Percentiles rank a stretch among this genome's conserved stretches.
phyloP scores from a whole-genome alignment of 2,797 vertebrate genomes.

The Cuculus canorus region DNA sequence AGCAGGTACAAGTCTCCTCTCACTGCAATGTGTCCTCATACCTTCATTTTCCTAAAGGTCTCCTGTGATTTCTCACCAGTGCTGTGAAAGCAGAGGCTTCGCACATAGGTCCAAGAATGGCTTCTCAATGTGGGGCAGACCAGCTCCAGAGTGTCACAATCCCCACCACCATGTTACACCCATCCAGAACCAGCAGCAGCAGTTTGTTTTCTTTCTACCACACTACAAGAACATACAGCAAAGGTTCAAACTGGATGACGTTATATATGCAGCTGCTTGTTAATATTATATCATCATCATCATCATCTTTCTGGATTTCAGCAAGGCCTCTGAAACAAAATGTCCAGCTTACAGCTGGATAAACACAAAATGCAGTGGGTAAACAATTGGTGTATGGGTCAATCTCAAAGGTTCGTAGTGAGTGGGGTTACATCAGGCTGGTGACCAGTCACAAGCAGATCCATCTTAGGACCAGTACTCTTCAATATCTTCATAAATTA shows the following conservation, averaged over 20 bases:
- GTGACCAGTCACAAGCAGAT: too few species aligned
- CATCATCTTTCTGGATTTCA: too few species aligned
- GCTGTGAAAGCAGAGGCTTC: rapidly evolving
- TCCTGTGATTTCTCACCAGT: neutral
- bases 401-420: too few species aligned
- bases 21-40: rapidly evolving
- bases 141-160: rapidly evolving
- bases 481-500: too few species aligned
- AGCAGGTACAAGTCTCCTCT: neutral
- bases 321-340: too few species aligned
- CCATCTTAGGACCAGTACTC: too few species aligned
- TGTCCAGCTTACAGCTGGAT: too few species aligned
- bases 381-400: too few species aligned
- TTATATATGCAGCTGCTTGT: neutral
- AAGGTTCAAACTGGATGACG: neutral
- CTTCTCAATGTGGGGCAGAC: rapidly evolving
- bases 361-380: too few species aligned
- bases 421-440: too few species aligned
- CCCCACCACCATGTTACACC: rapidly evolving
- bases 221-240: neutral
- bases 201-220: neutral
- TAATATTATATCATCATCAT: neutral
- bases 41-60: neutral
- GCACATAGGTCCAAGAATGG: rapidly evolving
- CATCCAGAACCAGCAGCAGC: neutral